Evolutionary conservation across 2,113 vertebrate species (phyloP).

Genomic region (Seriola dumerili): DNA sequence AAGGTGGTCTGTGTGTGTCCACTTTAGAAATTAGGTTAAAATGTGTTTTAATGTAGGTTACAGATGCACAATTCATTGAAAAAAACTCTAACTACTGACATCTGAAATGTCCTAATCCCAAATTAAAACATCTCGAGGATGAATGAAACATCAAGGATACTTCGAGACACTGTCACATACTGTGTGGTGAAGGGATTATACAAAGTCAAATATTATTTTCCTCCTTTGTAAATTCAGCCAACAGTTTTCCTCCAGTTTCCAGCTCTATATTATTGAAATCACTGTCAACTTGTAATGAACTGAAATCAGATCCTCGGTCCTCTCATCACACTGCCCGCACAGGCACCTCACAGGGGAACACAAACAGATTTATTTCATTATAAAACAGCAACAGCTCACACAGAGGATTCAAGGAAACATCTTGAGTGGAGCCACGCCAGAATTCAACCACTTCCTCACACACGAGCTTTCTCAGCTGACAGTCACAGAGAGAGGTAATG

Average conservation of each 20-base stretch:
- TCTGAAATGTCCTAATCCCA: not conserved
- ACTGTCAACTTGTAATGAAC: not conserved
- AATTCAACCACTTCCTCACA: constrained; percentile 20
- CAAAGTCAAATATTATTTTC: not conserved
- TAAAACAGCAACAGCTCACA: constrained; percentile 9
- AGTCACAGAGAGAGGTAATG: not conserved
- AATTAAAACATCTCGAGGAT: not conserved
- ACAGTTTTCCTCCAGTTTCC: not conserved
- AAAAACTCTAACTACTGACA: not conserved
- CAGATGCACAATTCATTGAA: too few relatives aligned
- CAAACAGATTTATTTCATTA: constrained; percentile 24
- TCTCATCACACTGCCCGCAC: not conserved
- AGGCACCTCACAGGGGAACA: not conserved
- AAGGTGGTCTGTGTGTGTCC: too few relatives aligned
- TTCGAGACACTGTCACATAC: not conserved
- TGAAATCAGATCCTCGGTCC: constrained; percentile 26
- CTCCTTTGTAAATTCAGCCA: not conserved
- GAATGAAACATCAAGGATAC: not conserved
- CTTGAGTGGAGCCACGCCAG: constrained; percentile 8
- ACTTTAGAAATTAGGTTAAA: too few relatives aligned
- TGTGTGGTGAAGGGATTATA: not conserved
- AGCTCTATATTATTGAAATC: not conserved
- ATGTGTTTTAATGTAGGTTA: too few relatives aligned
- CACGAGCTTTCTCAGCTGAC: not conserved
- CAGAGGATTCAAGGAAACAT: not conserved